Evolutionary conservation across 2,797 vertebrate species (phyloP).

Genomic region (Malurus splendens): DNA sequence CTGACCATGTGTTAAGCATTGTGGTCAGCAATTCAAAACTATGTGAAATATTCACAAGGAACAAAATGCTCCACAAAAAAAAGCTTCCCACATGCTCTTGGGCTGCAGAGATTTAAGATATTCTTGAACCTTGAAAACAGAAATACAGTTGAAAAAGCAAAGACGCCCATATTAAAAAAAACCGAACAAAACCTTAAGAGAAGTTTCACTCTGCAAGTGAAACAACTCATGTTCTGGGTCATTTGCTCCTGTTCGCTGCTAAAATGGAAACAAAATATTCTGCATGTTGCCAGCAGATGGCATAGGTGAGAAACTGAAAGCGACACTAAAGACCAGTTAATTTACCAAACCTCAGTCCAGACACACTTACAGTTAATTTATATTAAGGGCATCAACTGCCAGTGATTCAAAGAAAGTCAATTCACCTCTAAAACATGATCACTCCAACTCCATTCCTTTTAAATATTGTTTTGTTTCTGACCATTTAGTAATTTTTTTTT

Average conservation of each 20-base stretch:
- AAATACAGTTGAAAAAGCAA: fast-evolving
- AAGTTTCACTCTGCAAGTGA: background rate
- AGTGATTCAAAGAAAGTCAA: background rate
- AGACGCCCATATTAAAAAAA: fast-evolving
- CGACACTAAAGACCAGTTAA: fast-evolving
- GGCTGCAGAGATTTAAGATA: background rate
- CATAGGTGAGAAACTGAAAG: conserved; percentile 29
- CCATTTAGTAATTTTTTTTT: too few species aligned
- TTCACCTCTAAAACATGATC: fast-evolving
- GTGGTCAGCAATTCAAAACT: background rate
- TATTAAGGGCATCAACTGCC: background rate
- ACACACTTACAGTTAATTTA: background rate
- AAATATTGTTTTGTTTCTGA: background rate
- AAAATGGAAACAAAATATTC: background rate
- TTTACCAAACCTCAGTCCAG: background rate
- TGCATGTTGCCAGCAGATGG: conserved; percentile 49
- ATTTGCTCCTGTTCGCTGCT: background rate
- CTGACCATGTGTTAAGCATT: background rate
- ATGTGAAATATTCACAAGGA: background rate
- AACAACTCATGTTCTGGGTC: background rate
- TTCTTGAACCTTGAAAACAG: background rate
- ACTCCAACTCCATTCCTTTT: background rate
- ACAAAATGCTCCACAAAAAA: background rate
- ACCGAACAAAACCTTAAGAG: background rate
- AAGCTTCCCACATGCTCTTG: background rate